Conservation (phyloP, 2,888 invertebrate species). For the Caenorhabditis sulstoni region DNA sequence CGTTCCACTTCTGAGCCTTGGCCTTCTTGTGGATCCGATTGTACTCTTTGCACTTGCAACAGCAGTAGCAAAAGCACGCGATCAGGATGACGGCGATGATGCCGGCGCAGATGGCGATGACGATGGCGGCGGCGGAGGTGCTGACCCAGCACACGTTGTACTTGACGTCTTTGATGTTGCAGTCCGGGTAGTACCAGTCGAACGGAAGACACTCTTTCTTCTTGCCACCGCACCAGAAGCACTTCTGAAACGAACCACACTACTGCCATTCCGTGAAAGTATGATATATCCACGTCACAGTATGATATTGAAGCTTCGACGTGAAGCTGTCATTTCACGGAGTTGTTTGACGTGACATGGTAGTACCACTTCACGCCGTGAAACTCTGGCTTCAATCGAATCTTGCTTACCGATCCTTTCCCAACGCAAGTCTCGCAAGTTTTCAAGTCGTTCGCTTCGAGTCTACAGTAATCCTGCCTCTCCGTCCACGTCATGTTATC, state of each 20-base stretch:
- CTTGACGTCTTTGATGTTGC: slow-evolving; percentile 68
- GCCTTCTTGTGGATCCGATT: slow-evolving; percentile 59
- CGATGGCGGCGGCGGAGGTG: slow-evolving; percentile 68
- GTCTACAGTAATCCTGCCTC: slow-evolving; percentile 55
- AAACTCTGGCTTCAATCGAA: not conserved
- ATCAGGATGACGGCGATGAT: slow-evolving; percentile 63
- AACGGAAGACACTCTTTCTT: slow-evolving; percentile 65
- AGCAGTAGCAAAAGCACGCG: slow-evolving; percentile 59
- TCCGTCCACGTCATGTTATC: slow-evolving; percentile 52
- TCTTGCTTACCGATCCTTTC: slow-evolving; percentile 62
- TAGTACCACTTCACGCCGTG: not conserved
- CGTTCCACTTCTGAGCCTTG: slow-evolving; percentile 57
- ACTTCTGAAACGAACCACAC: slow-evolving; percentile 43
- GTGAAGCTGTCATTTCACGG: no score
- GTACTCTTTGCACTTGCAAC: slow-evolving; percentile 62
- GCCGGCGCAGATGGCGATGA: slow-evolving; percentile 65
- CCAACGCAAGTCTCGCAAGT: slow-evolving; percentile 66
- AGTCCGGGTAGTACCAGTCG: slow-evolving; percentile 72
- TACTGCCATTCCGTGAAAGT: no score
- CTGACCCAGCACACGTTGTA: slow-evolving; percentile 73
- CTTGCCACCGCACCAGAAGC: slow-evolving; percentile 73
- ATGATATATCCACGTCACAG: no score
- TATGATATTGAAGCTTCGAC: no score
- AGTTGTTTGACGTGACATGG: no score
- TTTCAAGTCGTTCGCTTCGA: slow-evolving; percentile 52